phyloP scores from a whole-genome alignment of 2,797 vertebrate genomes.

The Sebastes minor region DNA sequence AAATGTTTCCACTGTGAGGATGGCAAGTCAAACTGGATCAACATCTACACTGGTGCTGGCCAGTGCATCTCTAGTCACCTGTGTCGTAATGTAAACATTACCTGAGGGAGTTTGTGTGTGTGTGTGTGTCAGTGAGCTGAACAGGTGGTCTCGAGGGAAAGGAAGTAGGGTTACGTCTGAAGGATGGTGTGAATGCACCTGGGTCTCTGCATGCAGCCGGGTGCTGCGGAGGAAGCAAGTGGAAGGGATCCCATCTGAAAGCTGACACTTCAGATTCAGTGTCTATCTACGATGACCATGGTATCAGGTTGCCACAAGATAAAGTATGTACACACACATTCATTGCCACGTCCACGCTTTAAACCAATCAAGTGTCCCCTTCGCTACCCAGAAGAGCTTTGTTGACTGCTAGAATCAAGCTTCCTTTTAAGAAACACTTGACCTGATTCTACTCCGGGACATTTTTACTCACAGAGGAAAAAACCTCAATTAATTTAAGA shows the following conservation, averaged over 20 bases:
- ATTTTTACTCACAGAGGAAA: slow-evolving; percentile 6
- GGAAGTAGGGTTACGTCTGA: slow-evolving; percentile 15
- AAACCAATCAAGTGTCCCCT: not conserved
- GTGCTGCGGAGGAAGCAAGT: slow-evolving; percentile 43
- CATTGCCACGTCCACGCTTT: not conserved
- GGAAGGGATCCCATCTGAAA: slow-evolving; percentile 68
- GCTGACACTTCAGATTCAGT: slow-evolving; percentile 64
- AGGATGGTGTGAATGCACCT: slow-evolving; percentile 64
- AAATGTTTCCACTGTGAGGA: slow-evolving; percentile 40
- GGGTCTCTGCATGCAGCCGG: slow-evolving; percentile 59
- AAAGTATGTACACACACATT: slow-evolving; percentile 10
- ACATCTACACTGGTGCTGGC: slow-evolving; percentile 19
- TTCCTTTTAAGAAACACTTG: slow-evolving; percentile 1
- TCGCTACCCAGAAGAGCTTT: not conserved
- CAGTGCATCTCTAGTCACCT: slow-evolving; percentile 45
- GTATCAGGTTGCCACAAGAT: slow-evolving; percentile 6
- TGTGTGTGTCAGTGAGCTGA: slow-evolving; percentile 29
- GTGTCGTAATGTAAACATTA: slow-evolving; percentile 28
- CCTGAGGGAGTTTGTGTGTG: slow-evolving; percentile 6
- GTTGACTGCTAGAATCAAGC: slow-evolving; percentile 11
- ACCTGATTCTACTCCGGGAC: not conserved
- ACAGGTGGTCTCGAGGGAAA: slow-evolving; percentile 62
- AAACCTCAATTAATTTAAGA: slow-evolving; percentile 47
- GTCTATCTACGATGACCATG: slow-evolving; percentile 33
- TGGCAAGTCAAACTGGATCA: slow-evolving; percentile 58